Evolutionary conservation across 1,140 invertebrate species (phyloP).

Genomic region (Bilobella aurantiaca): DNA sequence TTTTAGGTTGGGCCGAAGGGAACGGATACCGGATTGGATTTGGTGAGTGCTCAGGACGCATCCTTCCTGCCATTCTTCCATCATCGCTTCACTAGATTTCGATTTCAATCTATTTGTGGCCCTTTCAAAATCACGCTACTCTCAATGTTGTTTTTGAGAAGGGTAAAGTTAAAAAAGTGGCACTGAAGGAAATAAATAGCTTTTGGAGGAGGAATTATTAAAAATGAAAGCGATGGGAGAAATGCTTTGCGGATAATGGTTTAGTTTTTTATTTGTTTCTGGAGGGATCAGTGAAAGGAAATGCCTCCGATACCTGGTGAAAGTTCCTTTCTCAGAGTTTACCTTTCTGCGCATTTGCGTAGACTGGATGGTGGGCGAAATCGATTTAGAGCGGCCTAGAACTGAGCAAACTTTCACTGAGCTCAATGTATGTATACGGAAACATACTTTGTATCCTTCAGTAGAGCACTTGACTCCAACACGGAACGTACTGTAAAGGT

Average conservation of each 20-base stretch:
- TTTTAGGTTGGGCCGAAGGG: constrained; percentile 65
- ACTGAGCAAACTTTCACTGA: too few relatives aligned
- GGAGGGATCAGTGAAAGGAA: too few relatives aligned
- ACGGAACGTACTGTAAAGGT: neutral
- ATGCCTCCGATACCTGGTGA: too few relatives aligned
- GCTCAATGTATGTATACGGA: too few relatives aligned
- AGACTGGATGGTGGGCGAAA: neutral
- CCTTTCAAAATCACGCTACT: neutral
- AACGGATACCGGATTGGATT: constrained; percentile 76
- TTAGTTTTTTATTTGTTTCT: neutral
- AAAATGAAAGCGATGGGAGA: neutral
- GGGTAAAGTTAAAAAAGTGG: neutral
- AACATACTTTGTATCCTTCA: too few relatives aligned
- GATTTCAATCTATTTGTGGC: neutral
- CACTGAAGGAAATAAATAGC: neutral
- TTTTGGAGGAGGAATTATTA: neutral
- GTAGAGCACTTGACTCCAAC: too few relatives aligned
- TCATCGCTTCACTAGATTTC: neutral
- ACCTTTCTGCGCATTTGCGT: neutral
- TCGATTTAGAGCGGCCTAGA: too few relatives aligned
- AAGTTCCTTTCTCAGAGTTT: neutral
- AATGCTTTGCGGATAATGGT: neutral
- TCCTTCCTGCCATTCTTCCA: constrained; percentile 57
- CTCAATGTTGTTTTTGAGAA: too few relatives aligned
- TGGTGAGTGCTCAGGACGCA: constrained; percentile 73